Evolutionary conservation across 2,113 vertebrate species (phyloP).

Genomic region (Pomatorhinus ruficollis): DNA sequence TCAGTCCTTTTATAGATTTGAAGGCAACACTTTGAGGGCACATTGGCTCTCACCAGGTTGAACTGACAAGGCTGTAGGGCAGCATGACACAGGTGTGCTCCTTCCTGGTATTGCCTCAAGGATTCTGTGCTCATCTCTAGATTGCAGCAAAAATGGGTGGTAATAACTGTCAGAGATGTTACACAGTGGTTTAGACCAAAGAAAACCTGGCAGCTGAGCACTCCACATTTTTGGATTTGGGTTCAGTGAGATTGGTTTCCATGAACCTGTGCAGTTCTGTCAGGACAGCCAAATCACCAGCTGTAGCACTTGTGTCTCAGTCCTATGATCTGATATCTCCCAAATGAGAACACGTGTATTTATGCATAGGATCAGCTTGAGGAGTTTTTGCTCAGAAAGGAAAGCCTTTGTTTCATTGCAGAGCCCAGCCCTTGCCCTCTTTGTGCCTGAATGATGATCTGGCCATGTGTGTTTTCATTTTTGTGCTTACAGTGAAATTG

Average conservation of each 20-base stretch:
- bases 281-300: not conserved
- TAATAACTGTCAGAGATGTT: not conserved
- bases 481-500: slow-evolving; percentile 20
- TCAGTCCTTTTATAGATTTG: not conserved
- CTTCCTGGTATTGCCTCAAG: not conserved
- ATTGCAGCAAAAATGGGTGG: not conserved
- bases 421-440: not conserved
- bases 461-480: slow-evolving; percentile 9
- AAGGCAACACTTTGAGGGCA: not conserved
- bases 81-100: not conserved
- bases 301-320: not conserved
- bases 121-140: not conserved
- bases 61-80: not conserved
- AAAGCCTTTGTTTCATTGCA: not conserved
- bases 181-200: not conserved
- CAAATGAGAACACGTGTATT: not conserved
- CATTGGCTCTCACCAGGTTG: not conserved
- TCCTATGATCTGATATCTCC: not conserved
- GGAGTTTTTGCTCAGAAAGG: not conserved
- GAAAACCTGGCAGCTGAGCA: not conserved
- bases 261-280: not conserved
- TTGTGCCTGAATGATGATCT: slow-evolving; percentile 27
- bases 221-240: not conserved
- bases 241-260: not conserved
- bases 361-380: not conserved